phyloP scores from a whole-genome alignment of 2,888 invertebrate species.

The Silvanus unidentatus region DNA sequence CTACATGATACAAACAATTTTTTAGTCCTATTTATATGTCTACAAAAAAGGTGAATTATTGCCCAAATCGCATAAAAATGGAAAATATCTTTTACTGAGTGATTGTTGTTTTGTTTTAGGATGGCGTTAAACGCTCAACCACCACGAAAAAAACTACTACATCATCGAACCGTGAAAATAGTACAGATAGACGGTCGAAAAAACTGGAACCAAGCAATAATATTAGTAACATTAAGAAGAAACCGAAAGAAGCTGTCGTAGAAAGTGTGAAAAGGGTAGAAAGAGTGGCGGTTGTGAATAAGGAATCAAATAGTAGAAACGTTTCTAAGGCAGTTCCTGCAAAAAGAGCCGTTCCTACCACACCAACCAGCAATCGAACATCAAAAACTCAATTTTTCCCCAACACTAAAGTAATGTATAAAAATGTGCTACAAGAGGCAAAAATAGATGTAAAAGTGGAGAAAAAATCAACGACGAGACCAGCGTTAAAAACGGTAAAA shows the following conservation, averaged over 20 bases:
- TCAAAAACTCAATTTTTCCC: slow-evolving; percentile 41
- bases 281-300: slow-evolving; percentile 14
- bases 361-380: slow-evolving; percentile 32
- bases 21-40: slow-evolving; percentile 24
- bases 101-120: slow-evolving; percentile 11
- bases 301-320: too few species aligned
- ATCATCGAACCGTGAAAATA: slow-evolving; percentile 9
- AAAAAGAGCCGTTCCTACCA: too few species aligned
- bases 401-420: slow-evolving; percentile 34
- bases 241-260: background rate
- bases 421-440: slow-evolving; percentile 30
- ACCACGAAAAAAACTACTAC: slow-evolving; percentile 13
- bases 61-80: too few species aligned
- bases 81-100: too few species aligned
- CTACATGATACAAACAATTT: slow-evolving; percentile 9
- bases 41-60: slow-evolving; percentile 30
- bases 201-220: slow-evolving; percentile 13
- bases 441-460: slow-evolving; percentile 9
- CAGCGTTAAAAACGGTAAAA: too few species aligned
- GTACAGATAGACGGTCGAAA: slow-evolving; percentile 17
- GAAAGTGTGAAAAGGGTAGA: slow-evolving; percentile 11
- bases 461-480: slow-evolving; percentile 6
- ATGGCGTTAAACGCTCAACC: slow-evolving; percentile 18
- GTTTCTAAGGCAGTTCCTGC: too few species aligned
- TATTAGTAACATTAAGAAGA: slow-evolving; percentile 3